Evolutionary conservation across 64 coral and sea anemone genomes (phyloP), one percentile per base, ranked within the genome.

Genomic region (Platygyra sinensis): DNA sequence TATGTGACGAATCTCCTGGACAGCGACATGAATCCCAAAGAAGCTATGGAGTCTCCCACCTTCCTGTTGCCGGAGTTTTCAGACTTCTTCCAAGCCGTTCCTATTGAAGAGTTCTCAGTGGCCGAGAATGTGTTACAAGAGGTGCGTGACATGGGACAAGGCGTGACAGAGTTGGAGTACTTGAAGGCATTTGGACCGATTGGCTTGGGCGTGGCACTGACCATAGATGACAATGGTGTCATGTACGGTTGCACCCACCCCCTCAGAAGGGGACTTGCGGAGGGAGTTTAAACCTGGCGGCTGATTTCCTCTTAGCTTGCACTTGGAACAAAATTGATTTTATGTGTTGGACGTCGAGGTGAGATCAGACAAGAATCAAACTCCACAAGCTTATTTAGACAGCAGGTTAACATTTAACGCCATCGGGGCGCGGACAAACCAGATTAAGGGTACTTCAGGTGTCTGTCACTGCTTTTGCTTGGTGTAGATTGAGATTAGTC

Each of bases 171-270:
- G 73, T 30, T 94, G 12, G 78, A 90, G 24, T 77, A 98, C 27
- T 62, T 73, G 38, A 62, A 57, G 61, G 78, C 89, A 1, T 90
- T 46, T 72, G 63, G 74, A 18, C 61, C 86, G 4, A 87, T 94
- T 42, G 89, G 92, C 67, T 74, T 93, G 3, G 92, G 93, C 36
- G 95, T 98, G 15, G 83, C 89, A 18, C 85, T 90, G 29, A 91
- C 95, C 20, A 76, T 80, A 30, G 92, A 94, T 77, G 61, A 90
- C n/a, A 29, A 94, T 8, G 95, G 89, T 5, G 7, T 91, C 29
- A 91, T 88, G 89, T 94, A 89, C 52, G 91, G 76, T 16, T 90
- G 88, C n/a, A 90, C 92, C 33, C 93, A 90, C 24, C 88, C 95
- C 59, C 77, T 94, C 20, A 80, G 88, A 29, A 73, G 87, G 60